Evolutionary conservation across 2,797 vertebrate species (phyloP).

Genomic region (Sebastolobus altivelis): DNA sequence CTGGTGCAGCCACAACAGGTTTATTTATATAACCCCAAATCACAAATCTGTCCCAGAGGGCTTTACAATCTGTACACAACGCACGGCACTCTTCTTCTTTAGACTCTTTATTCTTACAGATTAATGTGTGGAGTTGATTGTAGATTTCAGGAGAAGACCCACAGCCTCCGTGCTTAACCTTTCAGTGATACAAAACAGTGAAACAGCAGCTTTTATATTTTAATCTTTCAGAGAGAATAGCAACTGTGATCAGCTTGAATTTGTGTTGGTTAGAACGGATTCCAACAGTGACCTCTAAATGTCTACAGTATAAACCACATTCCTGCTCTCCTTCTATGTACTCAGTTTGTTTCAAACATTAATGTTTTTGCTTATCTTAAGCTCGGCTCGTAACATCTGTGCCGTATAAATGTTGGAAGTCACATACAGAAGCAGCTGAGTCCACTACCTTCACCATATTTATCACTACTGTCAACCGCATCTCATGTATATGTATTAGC

Average conservation of each 20-base stretch:
- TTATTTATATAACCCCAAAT: slow-evolving; percentile 2
- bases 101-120: not conserved
- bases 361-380: not conserved
- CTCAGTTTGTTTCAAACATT: not conserved
- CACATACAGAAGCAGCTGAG: not conserved
- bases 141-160: not conserved
- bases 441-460: slow-evolving; percentile 8
- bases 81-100: not conserved
- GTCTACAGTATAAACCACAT: not conserved
- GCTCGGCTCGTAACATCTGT: not conserved
- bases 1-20: not conserved
- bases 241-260: not conserved
- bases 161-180: not conserved
- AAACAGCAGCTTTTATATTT: not conserved
- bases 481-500: slow-evolving; percentile 35
- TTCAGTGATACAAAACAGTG: not conserved
- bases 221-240: slow-evolving; percentile 6
- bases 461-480: slow-evolving; percentile 14
- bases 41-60: not conserved
- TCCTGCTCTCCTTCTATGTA: not conserved
- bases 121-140: not conserved
- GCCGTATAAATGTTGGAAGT: not conserved
- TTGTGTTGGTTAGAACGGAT: not conserved
- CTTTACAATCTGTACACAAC: not conserved
- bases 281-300: not conserved